phyloP scores from a whole-genome alignment of 2,888 invertebrate genomes.

The Callosobruchus maculatus region DNA sequence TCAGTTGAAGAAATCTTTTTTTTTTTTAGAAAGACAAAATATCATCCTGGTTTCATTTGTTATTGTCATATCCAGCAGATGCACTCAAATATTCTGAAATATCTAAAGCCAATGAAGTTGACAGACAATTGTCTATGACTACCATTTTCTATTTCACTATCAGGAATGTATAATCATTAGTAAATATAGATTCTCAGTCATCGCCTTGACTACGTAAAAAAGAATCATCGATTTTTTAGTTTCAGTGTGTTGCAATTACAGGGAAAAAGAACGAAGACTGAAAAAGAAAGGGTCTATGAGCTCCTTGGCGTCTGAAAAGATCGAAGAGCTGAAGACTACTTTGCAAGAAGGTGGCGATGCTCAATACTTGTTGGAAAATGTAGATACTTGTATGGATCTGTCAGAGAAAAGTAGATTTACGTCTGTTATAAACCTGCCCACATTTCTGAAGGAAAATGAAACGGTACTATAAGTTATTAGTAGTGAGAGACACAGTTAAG shows the following conservation, averaged over 20 bases:
- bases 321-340: slow-evolving; percentile 63
- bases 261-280: slow-evolving; percentile 8
- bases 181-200: neutral
- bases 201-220: slow-evolving; percentile 3
- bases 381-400: slow-evolving; percentile 55
- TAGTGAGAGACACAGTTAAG: too few relatives aligned
- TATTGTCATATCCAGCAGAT: too few relatives aligned
- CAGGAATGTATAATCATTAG: too few relatives aligned
- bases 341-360: slow-evolving; percentile 67
- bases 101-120: too few relatives aligned
- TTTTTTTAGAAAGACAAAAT: too few relatives aligned
- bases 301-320: slow-evolving; percentile 54
- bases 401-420: slow-evolving; percentile 55
- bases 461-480: slow-evolving; percentile 49
- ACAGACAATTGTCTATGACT: too few relatives aligned
- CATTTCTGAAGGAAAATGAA: slow-evolving; percentile 66
- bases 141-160: too few relatives aligned
- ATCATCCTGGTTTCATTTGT: too few relatives aligned
- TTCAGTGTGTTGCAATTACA: slow-evolving; percentile 4
- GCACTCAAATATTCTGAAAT: too few relatives aligned
- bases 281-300: slow-evolving; percentile 29
- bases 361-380: slow-evolving; percentile 60
- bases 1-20: too few relatives aligned
- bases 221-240: neutral
- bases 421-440: slow-evolving; percentile 72